Conservation (phyloP, 2,888 invertebrate genomes). For the Labia minor region DNA sequence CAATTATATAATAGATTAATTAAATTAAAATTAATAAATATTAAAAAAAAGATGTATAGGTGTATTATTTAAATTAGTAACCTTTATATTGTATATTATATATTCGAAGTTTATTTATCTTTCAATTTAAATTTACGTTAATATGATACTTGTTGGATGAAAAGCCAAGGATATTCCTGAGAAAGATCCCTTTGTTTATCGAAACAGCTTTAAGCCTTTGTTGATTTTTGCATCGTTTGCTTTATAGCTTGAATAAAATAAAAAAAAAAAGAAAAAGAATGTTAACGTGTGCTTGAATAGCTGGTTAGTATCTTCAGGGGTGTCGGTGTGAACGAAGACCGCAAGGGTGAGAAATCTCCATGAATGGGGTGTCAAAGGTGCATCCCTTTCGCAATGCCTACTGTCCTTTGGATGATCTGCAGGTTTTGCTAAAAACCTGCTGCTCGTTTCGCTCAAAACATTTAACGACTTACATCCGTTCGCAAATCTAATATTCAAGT, state of each 20-base stretch:
- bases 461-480: not conserved
- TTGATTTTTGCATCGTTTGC: not conserved
- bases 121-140: not conserved
- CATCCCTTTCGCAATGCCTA: not conserved
- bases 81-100: not conserved
- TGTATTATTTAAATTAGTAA: no score
- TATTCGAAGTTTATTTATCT: not conserved
- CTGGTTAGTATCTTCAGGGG: not conserved
- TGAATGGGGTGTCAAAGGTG: not conserved
- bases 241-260: slow-evolving; percentile 5
- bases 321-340: slow-evolving; percentile 4
- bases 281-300: not conserved
- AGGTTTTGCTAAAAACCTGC: not conserved
- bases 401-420: not conserved
- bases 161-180: not conserved
- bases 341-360: slow-evolving; percentile 1
- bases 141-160: not conserved
- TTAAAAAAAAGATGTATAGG: no score
- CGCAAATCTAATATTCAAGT: not conserved
- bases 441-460: no score
- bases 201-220: slow-evolving; percentile 13
- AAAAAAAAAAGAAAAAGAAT: not conserved
- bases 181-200: slow-evolving; percentile 1
- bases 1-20: no score
- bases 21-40: no score